Conservation (phyloP, 2,888 invertebrate genomes). For the Cremastobaeus sp. region DNA sequence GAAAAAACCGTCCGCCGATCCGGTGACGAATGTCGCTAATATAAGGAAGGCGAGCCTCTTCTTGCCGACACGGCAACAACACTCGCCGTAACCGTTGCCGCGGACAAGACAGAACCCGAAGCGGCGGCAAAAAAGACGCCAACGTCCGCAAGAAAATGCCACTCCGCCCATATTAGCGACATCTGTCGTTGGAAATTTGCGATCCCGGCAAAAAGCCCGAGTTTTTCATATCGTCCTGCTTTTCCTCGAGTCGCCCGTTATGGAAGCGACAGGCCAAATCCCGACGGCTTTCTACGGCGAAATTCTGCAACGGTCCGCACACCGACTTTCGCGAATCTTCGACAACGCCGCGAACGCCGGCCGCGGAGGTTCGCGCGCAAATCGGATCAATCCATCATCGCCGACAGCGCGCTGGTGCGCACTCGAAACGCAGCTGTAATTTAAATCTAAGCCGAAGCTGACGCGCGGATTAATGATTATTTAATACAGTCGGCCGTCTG, state of each 20-base stretch:
- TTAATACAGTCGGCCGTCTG: slow-evolving; percentile 14
- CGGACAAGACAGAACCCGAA: no score
- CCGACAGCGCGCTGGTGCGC: slow-evolving; percentile 25
- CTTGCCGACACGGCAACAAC: slow-evolving; percentile 14
- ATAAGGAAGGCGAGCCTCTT: slow-evolving; percentile 47
- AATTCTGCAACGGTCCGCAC: slow-evolving; percentile 33
- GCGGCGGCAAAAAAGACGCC: slow-evolving; percentile 41
- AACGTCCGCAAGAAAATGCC: slow-evolving; percentile 52
- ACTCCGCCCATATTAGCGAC: slow-evolving; percentile 53
- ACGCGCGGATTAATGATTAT: slow-evolving; percentile 19
- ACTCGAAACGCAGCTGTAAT: slow-evolving; percentile 2
- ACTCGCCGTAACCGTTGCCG: not conserved
- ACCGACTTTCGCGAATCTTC: no score
- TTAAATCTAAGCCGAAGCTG: slow-evolving; percentile 17
- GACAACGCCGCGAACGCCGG: no score
- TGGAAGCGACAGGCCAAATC: slow-evolving; percentile 3
- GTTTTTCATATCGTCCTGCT: slow-evolving; percentile 28
- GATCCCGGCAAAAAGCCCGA: slow-evolving; percentile 17
- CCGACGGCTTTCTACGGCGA: slow-evolving; percentile 7
- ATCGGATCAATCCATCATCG: slow-evolving; percentile 52
- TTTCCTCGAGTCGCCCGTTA: slow-evolving; percentile 11
- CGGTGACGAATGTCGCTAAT: slow-evolving; percentile 52
- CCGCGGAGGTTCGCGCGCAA: no score
- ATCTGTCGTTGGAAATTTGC: slow-evolving; percentile 49
- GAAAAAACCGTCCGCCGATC: slow-evolving; percentile 41